Conservation (phyloP, 37 sponge, comb jelly and placozoan species). For the Mnemiopsis leidyi region DNA sequence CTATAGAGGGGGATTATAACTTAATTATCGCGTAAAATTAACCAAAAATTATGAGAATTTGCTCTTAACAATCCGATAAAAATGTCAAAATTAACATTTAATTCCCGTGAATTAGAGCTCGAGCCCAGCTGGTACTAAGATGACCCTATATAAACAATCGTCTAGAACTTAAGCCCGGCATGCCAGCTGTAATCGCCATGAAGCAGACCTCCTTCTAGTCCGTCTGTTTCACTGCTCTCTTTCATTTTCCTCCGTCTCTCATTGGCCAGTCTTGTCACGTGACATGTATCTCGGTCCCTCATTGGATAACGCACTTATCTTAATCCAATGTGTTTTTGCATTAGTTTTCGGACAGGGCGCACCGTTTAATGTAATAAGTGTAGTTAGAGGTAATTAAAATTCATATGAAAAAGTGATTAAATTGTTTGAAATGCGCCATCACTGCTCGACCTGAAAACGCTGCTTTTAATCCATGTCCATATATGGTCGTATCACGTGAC, state of each 20-base stretch:
- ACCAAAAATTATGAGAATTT: conserved; percentile 31
- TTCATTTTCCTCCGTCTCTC: neutral
- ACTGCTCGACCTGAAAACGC: neutral
- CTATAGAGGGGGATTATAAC: conserved; percentile 4
- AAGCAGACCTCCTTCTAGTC: neutral
- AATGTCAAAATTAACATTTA: neutral
- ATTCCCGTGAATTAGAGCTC: neutral
- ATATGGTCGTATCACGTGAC: neutral
- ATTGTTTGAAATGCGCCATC: neutral
- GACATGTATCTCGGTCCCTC: neutral
- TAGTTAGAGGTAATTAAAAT: conserved; percentile 26
- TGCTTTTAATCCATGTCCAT: neutral
- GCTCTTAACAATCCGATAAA: neutral
- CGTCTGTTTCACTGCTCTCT: neutral
- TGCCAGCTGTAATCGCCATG: neutral
- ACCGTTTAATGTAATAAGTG: conserved; percentile 36
- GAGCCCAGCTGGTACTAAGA: neutral
- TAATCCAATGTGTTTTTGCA: neutral
- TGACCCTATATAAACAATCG: neutral
- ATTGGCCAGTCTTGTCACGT: neutral
- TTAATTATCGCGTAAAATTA: conserved; percentile 43
- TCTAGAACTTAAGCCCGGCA: neutral
- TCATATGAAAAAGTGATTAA: conserved; percentile 32
- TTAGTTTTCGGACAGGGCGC: neutral
- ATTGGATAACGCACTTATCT: neutral